Conservation (phyloP, 2,888 invertebrate species). For the Anarsia innoxiella region DNA sequence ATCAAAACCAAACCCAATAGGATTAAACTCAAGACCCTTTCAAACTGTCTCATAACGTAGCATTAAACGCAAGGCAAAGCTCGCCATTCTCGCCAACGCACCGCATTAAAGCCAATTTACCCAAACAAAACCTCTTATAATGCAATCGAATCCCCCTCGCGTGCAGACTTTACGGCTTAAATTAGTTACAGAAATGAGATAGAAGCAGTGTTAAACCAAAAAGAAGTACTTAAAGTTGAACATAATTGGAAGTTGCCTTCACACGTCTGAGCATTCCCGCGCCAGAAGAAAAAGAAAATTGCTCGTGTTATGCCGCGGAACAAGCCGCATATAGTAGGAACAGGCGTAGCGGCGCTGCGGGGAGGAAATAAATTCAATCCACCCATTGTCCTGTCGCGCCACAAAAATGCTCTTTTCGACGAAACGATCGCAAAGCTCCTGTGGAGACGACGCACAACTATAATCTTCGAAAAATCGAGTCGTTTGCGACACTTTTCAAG, state of each 20-base stretch:
- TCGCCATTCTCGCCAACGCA: no score
- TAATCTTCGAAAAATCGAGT: slow-evolving; percentile 21
- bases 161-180: slow-evolving; percentile 6
- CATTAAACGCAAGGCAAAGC: slow-evolving; percentile 16
- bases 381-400: slow-evolving; percentile 57
- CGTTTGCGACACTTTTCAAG: no score
- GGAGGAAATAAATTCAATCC: slow-evolving; percentile 52
- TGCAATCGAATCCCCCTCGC: slow-evolving; percentile 2
- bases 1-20: slow-evolving; percentile 31
- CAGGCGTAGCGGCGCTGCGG: slow-evolving; percentile 41
- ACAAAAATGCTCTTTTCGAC: slow-evolving; percentile 41
- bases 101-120: slow-evolving; percentile 8
- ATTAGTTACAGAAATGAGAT: slow-evolving; percentile 4
- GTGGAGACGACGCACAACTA: slow-evolving; percentile 24
- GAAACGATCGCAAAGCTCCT: slow-evolving; percentile 28
- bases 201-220: slow-evolving; percentile 6
- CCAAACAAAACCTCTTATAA: slow-evolving; percentile 4
- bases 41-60: slow-evolving; percentile 22
- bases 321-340: slow-evolving; percentile 15
- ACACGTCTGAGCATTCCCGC: slow-evolving; percentile 15
- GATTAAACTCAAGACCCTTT: slow-evolving; percentile 24
- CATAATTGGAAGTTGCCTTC: slow-evolving; percentile 18
- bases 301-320: slow-evolving; percentile 14
- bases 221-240: slow-evolving; percentile 8
- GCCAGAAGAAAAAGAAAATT: slow-evolving; percentile 16